Evolutionary conservation across 2,888 invertebrate genomes (phyloP).

Genomic region (Epinotia brunnichana): DNA sequence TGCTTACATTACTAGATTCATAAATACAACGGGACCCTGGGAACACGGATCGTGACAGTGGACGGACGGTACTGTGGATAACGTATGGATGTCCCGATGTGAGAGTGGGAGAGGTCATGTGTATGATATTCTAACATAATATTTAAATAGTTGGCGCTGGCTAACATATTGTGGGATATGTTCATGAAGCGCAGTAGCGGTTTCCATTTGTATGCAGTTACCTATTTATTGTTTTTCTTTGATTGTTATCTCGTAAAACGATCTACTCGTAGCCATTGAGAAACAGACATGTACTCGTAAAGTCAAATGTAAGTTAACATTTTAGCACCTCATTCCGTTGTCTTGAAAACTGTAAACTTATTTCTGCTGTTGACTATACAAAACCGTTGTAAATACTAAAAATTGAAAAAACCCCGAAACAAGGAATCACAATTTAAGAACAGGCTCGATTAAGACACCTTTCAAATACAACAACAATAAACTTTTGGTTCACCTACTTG

Average conservation of each 20-base stretch:
- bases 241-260: too few species aligned
- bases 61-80: constrained; percentile 30
- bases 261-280: too few species aligned
- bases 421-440: not conserved
- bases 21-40: constrained; percentile 52
- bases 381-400: too few species aligned
- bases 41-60: constrained; percentile 49
- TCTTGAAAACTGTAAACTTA: too few species aligned
- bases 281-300: too few species aligned
- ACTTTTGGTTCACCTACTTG: not conserved
- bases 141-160: constrained; percentile 8
- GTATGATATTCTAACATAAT: constrained; percentile 34
- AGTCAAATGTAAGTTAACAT: too few species aligned
- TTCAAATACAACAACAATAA: not conserved
- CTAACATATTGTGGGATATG: constrained; percentile 18
- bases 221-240: not conserved
- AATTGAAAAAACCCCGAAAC: too few species aligned
- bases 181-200: not conserved
- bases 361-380: too few species aligned
- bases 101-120: constrained; percentile 33
- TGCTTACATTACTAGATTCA: constrained; percentile 50
- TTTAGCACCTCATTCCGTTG: too few species aligned
- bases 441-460: not conserved
- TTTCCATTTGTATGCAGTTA: not conserved
- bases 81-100: constrained; percentile 34